Base-by-base conservation (phyloP, 2,888 invertebrate genomes). In the Ganaspis brasiliensis region DNA sequence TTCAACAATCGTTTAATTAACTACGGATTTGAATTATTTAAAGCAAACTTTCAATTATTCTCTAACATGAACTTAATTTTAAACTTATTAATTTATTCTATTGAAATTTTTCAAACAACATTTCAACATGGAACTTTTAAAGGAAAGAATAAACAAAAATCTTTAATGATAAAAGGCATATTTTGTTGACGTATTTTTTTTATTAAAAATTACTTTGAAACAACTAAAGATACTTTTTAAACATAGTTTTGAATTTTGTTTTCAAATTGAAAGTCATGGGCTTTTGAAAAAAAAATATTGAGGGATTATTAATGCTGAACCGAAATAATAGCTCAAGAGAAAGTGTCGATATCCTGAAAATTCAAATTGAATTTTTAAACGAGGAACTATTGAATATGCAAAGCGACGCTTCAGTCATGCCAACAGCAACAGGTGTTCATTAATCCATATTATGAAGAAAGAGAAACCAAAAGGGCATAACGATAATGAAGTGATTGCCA, bases 1-100 rank as follows among this genome's bases (percentile, higher is more conserved):
- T 80, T 77, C 75, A 79, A 81, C 79, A 82, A 82, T 79, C 76
- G 77, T 79, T 75, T 79, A 79, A 80, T 79, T 81, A 82, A 81
- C 77, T 74, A 73, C 75, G 56, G 61, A 74, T 76, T 71, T 73
- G 73, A 78, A 77, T 77, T 77, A 80, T 82, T 75, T 57, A 80
- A 81, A 80, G 75, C 79, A 82, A 81, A 79, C 75, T 49, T 63
- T 78, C 73, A 26, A 74, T 73, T 73, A 56, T 72, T 57, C 70
- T 59, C n/a, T 4, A 8, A 14, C 26, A 24, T n/a, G 26, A 45
- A 26, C 4, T 14, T 2, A 9, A 40, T 45, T n/a, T 45, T 26
- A n/a, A 31, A 59, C 31, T 31, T 24, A 31, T 31, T 6, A 31
- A 2, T 31, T 31, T 31, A 31, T 31, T 31, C 6, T 6, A 31